Base-by-base conservation (phyloP, 2,888 invertebrate genomes). In the Tetragonisca angustula region DNA sequence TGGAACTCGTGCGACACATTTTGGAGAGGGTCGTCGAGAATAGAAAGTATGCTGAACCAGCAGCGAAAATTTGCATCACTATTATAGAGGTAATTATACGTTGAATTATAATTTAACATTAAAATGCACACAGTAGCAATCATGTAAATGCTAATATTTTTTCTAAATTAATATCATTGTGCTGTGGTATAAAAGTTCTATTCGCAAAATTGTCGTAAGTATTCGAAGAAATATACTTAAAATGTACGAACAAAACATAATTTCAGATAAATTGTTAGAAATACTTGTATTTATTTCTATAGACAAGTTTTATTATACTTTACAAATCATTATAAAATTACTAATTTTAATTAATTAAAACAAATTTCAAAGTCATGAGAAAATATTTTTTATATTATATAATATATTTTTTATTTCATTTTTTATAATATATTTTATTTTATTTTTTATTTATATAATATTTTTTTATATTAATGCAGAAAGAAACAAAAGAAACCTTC, bases 401-500 rank as follows among this genome's bases (percentile, higher is more conserved):
- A 27, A 27, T 2, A 27, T 27, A 27, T 27, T 27, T 21, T 17
- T 85, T 4, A 27, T 27, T 27, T 27, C 2, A 27, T 27, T 27
- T 27, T 27, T 27, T 27, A 27, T 27, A 27, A 27, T 2, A 27
- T 27, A 27, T 27, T 27, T 21, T 17, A 27, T 27, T 27, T 27
- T 27, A 27, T 27, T 27, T 27, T 27, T 27, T 27, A 27, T 27
- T 27, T 27, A 27, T 27, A 27, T 27, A 27, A 27, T 27, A 27
- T 27, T 27, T 27, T 2, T 27, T 27, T 27, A 27, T 27, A 27
- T 27, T 32, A 21, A 64, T 91, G n/a, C 92, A 96, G 95, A 97
- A 97, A 94, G 98, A 98, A 95, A 96, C 96, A 91, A 97, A 97
- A 88, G 97, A 98, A 95, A 98, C 98, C 64, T 98, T 98, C 95